A percentile compares a stretch with the other conserved stretches of the same genome.
Conservation (phyloP, 2,797 vertebrate genomes). For the Lindbergichthys nudifrons region DNA sequence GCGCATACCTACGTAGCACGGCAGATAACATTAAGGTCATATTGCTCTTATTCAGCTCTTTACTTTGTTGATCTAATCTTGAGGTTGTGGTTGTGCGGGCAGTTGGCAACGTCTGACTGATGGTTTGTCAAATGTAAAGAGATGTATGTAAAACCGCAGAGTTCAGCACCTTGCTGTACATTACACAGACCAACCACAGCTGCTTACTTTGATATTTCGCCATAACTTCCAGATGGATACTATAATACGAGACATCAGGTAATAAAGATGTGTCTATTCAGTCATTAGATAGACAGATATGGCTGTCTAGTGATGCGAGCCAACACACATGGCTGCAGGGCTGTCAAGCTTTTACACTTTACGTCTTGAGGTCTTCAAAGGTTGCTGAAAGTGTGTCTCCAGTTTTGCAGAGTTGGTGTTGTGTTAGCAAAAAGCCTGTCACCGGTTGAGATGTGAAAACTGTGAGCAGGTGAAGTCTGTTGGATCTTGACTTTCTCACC, state of each 20-base stretch:
- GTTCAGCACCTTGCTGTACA: conserved; percentile 24
- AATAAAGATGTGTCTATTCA: conserved; percentile 50
- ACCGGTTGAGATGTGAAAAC: conserved; percentile 59
- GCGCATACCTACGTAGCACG: conserved; percentile 64
- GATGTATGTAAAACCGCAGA: conserved; percentile 30
- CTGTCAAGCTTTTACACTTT: conserved; percentile 47
- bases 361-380: conserved; percentile 38
- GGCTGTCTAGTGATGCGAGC: conserved; percentile 41
- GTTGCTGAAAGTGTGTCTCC: conserved; percentile 31
- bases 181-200: conserved; percentile 42
- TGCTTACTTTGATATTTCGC: conserved; percentile 53
- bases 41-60: conserved; percentile 44
- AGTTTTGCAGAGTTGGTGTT: conserved; percentile 34
- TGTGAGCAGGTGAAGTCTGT: conserved; percentile 58
- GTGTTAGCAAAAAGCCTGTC: conserved; percentile 48
- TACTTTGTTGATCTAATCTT: conserved; percentile 49
- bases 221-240: conserved; percentile 50
- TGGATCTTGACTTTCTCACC: conserved; percentile 58
- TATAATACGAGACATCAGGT: conserved; percentile 42
- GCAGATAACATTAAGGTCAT: conserved; percentile 48
- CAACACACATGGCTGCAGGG: conserved; percentile 31
- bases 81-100: conserved; percentile 24
- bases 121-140: conserved; percentile 36
- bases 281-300: conserved; percentile 44
- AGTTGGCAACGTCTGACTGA: conserved; percentile 23